A percentile compares a stretch with the other conserved stretches of the same genome.
These are phyloP conservation scores for Bradypodion ventrale DNA, from an alignment of 2,797 vertebrate species.

Conservation along the genomic window DNA sequence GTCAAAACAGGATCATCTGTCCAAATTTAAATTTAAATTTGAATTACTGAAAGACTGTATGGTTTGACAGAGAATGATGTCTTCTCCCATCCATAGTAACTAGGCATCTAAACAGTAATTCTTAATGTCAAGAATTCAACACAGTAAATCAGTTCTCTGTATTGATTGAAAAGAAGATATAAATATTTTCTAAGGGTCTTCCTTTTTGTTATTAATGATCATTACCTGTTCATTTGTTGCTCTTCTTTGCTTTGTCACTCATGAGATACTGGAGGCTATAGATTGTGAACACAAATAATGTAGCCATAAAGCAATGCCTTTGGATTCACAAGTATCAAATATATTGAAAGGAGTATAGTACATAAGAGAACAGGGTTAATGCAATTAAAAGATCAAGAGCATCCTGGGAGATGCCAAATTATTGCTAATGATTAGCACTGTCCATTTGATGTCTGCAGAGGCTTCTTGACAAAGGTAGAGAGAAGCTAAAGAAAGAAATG, in stretches of 20 bases:
- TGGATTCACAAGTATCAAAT: slow-evolving; percentile 27
- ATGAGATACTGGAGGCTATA: slow-evolving; percentile 34
- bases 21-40: background rate
- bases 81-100: background rate
- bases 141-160: slow-evolving; percentile 19
- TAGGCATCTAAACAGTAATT: background rate
- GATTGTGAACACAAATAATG: slow-evolving; percentile 38
- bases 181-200: slow-evolving; percentile 28
- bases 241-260: slow-evolving; percentile 30
- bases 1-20: background rate
- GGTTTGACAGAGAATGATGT: background rate
- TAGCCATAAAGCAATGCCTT: slow-evolving; percentile 24
- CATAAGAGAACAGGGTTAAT: slow-evolving; percentile 3
- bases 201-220: slow-evolving; percentile 28
- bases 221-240: slow-evolving; percentile 35
- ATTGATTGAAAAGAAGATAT: slow-evolving; percentile 18
- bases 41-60: background rate
- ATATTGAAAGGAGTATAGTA: slow-evolving; percentile 7
- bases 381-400: slow-evolving; percentile 8
- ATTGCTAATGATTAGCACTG: slow-evolving; percentile 15
- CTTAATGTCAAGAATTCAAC: background rate
- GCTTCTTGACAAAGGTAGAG: background rate
- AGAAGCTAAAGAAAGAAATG: background rate
- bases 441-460: background rate
- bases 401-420: slow-evolving; percentile 17